Base-by-base conservation (phyloP, 2,888 invertebrate species). In the Cyrtodaria siliqua region DNA sequence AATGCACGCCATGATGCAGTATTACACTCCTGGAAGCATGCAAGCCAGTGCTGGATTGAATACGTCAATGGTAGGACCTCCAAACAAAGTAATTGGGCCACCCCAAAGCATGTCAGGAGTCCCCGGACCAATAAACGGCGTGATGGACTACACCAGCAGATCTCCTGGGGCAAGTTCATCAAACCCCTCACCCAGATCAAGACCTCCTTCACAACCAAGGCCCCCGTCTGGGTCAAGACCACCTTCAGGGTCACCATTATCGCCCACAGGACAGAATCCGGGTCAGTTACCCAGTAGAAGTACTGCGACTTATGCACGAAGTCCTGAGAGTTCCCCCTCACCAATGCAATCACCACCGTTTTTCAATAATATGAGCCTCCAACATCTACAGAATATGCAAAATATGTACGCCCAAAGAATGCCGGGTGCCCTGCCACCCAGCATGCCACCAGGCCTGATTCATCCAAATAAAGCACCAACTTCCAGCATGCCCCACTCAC, bases 141-240 rank as follows among this genome's bases (percentile, higher is more conserved):
- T 63, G 8, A 24, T 40, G 52, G 70, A 70, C 2, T 16, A 24
- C n/a, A 56, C 27, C 14, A 56, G 53, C 8, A 64, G 57, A 38
- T 75, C 75, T 27, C 79, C 79, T 18, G 75, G 72, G 3, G 24
- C 75, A n/a, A 66, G 57, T 40, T 64, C 71, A 9, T 64, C 79
- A 2, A 80, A 68, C 27, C 68, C 75, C 18, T 79, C 79, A 8
- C 75, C 79, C 18, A 63, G 75, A 29, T 75, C 79, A 44, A 40
- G 71, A 50, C 71, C 79, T 1, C 77, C 72, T 23, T 72, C 78
- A 18, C 56, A 49, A 26, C 66, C 78, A 29, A 56, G 79, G 38
- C 79, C 74, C 40, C 69, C 80, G 4, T 76, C 80, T 9, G 63
- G 53, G 9, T 64, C 74, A 23, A 53, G 79, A 33, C 79, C 75